A percentile compares a stretch with the other conserved stretches of the same genome.
phyloP scores from a whole-genome alignment of 2,113 vertebrate species.

The Eupsittula cactorum region DNA sequence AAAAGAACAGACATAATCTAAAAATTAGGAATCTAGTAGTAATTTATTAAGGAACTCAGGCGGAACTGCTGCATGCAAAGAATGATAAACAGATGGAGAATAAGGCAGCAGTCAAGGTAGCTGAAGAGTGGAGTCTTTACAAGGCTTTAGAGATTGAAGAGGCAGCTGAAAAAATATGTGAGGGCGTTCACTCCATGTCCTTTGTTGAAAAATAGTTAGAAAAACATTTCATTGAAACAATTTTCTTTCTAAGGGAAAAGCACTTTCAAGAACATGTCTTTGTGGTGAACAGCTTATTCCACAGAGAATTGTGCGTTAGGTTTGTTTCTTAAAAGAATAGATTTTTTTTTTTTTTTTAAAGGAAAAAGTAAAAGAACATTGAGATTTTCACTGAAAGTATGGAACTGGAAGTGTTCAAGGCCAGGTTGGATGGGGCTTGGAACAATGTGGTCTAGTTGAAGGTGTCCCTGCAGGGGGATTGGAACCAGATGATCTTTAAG shows the following conservation, averaged over 20 bases:
- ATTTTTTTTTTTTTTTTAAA: not conserved
- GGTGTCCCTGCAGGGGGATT: not conserved
- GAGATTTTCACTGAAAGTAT: not conserved
- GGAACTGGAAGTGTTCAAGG: not conserved
- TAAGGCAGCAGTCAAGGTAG: constrained; percentile 32
- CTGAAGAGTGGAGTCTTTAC: constrained; percentile 10
- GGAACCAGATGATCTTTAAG: not conserved
- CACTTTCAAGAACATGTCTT: not conserved
- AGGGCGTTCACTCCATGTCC: not conserved
- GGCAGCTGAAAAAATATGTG: constrained; percentile 4
- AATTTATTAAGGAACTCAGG: constrained; percentile 64
- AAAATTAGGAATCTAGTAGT: constrained; percentile 60
- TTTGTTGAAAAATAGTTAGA: constrained; percentile 1
- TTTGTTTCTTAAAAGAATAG: not conserved
- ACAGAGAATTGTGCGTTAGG: not conserved
- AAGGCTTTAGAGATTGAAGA: constrained; percentile 31
- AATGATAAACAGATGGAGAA: constrained; percentile 59
- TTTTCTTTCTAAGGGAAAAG: not conserved
- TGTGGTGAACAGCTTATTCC: not conserved
- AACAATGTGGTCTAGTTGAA: not conserved
- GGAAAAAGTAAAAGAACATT: not conserved
- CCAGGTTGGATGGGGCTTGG: not conserved
- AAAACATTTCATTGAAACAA: not conserved
- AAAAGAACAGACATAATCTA: constrained; percentile 60
- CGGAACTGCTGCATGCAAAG: not conserved